A percentile compares a stretch with the other conserved stretches of the same genome.
These are phyloP conservation scores for Rhimphoctona megacephalus DNA, from an alignment of 2,888 invertebrate genomes.

Conservation along the genomic window DNA sequence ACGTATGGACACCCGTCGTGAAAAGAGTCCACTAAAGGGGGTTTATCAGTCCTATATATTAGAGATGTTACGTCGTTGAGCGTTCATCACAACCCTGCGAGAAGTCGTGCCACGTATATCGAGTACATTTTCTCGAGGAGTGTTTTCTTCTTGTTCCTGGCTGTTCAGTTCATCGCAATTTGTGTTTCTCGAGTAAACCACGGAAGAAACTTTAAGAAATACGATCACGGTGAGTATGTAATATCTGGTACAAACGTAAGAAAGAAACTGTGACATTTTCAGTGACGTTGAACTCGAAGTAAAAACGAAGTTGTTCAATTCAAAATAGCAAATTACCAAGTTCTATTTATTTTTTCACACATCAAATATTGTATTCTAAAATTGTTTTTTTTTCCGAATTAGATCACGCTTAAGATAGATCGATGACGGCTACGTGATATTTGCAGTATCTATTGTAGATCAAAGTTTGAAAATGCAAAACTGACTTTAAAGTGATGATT, in stretches of 20 bases:
- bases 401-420: background rate
- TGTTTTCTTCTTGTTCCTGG: background rate
- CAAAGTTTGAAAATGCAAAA: too few relatives aligned
- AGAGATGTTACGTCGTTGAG: conserved; percentile 79
- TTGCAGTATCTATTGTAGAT: too few relatives aligned
- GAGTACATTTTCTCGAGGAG: conserved; percentile 16
- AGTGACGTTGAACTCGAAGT: too few relatives aligned
- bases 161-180: background rate
- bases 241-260: background rate
- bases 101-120: conserved; percentile 70
- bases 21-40: conserved; percentile 61
- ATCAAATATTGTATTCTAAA: background rate
- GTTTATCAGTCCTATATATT: conserved; percentile 78
- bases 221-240: conserved; percentile 16
- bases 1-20: conserved; percentile 78
- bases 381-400: background rate
- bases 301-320: background rate
- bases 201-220: background rate
- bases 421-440: too few relatives aligned
- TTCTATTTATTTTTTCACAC: too few relatives aligned
- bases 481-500: too few relatives aligned
- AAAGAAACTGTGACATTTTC: background rate
- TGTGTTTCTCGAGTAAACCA: conserved; percentile 12
- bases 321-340: background rate
- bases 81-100: conserved; percentile 80